Evolutionary conservation across 2,888 invertebrate species (phyloP).

Genomic region (Yponomeuta cagnagella): DNA sequence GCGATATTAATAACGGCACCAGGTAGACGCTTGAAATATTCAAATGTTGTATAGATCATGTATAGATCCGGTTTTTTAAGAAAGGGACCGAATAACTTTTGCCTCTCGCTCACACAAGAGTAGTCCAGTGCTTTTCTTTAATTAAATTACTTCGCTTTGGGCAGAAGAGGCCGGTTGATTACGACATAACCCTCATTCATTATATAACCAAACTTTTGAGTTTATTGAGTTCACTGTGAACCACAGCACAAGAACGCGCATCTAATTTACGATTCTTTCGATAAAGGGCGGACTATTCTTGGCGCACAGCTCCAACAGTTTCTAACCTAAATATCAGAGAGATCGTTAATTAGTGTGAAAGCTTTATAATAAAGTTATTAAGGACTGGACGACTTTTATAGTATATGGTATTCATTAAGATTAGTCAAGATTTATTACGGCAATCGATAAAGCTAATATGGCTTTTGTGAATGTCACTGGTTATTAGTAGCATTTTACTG

Average conservation of each 20-base stretch:
- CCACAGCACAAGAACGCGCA: slow-evolving; percentile 31
- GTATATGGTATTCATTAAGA: slow-evolving; percentile 42
- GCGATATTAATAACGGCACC: too few relatives aligned
- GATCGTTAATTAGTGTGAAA: slow-evolving; percentile 53
- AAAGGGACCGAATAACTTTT: too few relatives aligned
- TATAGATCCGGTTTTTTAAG: too few relatives aligned
- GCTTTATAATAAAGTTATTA: slow-evolving; percentile 51
- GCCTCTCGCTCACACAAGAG: too few relatives aligned
- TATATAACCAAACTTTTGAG: background rate
- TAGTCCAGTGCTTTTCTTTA: too few relatives aligned
- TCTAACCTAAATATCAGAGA: slow-evolving; percentile 39
- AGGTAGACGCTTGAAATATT: too few relatives aligned
- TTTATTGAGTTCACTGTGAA: background rate
- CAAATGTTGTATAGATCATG: too few relatives aligned
- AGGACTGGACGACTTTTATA: slow-evolving; percentile 43
- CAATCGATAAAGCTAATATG: background rate
- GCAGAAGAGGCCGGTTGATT: background rate
- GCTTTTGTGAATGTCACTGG: slow-evolving; percentile 28
- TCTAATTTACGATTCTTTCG: slow-evolving; percentile 45
- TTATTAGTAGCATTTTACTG: slow-evolving; percentile 21
- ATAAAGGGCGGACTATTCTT: slow-evolving; percentile 43
- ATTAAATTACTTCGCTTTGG: too few relatives aligned
- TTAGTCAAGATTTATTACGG: slow-evolving; percentile 21
- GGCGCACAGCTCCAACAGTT: slow-evolving; percentile 40
- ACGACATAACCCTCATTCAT: background rate